Conservation (phyloP, 53 echinoderm and acorn worm species). For the Henricia sp. region DNA sequence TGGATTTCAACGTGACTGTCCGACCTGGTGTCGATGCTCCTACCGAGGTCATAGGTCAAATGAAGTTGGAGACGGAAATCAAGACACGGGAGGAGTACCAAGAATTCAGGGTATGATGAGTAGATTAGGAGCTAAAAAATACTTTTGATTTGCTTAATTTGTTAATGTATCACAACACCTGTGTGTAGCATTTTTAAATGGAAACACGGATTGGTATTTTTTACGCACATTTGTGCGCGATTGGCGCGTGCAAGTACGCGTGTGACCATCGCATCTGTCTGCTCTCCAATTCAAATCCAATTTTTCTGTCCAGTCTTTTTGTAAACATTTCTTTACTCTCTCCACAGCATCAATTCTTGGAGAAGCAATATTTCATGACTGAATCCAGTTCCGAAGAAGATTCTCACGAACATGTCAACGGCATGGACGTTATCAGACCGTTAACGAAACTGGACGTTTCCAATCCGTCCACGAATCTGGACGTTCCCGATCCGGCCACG, state of each 20-base stretch:
- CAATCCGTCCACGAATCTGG: background rate
- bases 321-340: background rate
- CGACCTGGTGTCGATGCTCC: slow-evolving; percentile 61
- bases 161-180: too few species aligned
- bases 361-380: slow-evolving; percentile 23
- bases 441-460: too few species aligned
- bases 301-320: too few species aligned
- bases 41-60: slow-evolving; percentile 15
- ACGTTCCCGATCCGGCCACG: background rate
- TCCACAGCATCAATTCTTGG: slow-evolving; percentile 16
- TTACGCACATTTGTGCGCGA: too few species aligned
- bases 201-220: too few species aligned
- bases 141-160: too few species aligned
- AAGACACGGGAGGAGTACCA: slow-evolving; percentile 5
- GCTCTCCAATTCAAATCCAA: too few species aligned
- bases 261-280: too few species aligned
- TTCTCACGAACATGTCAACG: background rate
- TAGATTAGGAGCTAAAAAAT: background rate
- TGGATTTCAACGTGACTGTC: slow-evolving; percentile 63
- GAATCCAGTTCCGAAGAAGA: background rate
- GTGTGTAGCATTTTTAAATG: too few species aligned
- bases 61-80: slow-evolving; percentile 23
- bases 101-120: slow-evolving; percentile 10
- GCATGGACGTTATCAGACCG: background rate
- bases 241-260: too few species aligned